A percentile compares a stretch with the other conserved stretches of the same genome.
Evolutionary conservation across 2,797 vertebrate genomes (phyloP).

Genomic region (Lemur catta): DNA sequence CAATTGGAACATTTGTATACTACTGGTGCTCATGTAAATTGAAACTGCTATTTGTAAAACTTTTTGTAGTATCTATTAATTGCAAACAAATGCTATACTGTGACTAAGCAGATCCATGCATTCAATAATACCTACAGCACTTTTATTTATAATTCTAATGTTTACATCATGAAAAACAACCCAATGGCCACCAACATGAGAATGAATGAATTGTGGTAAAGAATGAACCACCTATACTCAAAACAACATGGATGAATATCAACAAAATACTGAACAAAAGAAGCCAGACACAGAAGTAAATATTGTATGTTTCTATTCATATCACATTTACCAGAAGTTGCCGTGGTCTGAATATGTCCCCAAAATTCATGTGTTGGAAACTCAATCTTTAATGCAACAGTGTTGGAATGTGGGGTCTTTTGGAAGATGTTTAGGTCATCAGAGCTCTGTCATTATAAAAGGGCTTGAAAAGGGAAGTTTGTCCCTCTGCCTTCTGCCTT

Average conservation of each 20-base stretch:
- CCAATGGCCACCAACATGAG: not conserved
- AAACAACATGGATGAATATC: not conserved
- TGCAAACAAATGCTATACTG: not conserved
- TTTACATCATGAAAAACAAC: not conserved
- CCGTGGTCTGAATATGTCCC: not conserved
- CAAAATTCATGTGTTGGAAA: not conserved
- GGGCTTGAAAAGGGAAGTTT: not conserved
- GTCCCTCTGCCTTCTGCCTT: no score
- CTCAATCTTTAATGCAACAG: not conserved
- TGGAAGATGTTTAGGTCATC: not conserved
- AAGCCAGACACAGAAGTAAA: not conserved
- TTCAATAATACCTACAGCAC: not conserved
- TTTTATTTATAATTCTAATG: not conserved
- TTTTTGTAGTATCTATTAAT: not conserved
- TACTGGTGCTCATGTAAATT: not conserved
- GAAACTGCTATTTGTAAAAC: not conserved
- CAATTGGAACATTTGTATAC: not conserved
- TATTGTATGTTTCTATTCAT: not conserved
- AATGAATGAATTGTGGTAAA: not conserved
- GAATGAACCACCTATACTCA: not conserved
- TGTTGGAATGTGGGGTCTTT: not conserved
- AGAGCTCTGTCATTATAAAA: not conserved
- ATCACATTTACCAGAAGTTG: not conserved
- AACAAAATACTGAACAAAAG: not conserved
- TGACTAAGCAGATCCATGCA: not conserved